Conservation (phyloP, 1,140 invertebrate genomes). For the Sitophilus oryzae region DNA sequence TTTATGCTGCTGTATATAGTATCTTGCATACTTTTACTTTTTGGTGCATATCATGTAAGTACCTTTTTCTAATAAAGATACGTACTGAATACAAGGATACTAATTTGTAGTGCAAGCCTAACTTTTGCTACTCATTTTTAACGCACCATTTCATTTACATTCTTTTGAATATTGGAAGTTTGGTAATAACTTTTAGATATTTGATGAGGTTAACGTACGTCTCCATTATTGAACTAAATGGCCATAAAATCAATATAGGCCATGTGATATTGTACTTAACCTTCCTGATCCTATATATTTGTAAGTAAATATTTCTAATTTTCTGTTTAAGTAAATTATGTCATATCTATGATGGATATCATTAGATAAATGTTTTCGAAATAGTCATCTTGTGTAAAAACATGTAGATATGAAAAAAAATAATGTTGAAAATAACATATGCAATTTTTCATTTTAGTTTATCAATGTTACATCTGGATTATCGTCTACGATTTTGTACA, state of each 20-base stretch:
- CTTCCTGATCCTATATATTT: conserved; percentile 12
- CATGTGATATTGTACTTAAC: conserved; percentile 21
- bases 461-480: conserved; percentile 12
- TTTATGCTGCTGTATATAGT: too few species aligned
- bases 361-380: too few species aligned
- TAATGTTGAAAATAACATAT: too few species aligned
- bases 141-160: conserved; percentile 17
- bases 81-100: not conserved
- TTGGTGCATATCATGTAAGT: too few species aligned
- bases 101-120: conserved; percentile 16
- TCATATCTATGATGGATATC: too few species aligned
- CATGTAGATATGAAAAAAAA: too few species aligned
- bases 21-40: too few species aligned
- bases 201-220: conserved; percentile 6
- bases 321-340: too few species aligned
- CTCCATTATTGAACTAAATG: not conserved
- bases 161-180: conserved; percentile 2
- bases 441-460: too few species aligned
- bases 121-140: conserved; percentile 21
- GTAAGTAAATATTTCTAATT: conserved; percentile 14
- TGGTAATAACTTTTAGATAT: conserved; percentile 14
- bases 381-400: too few species aligned
- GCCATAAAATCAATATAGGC: conserved; percentile 4
- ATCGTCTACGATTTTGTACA: conserved; percentile 1
- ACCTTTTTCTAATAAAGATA: too few species aligned